Evolutionary conservation across 35 echinoderm and acorn worm species (phyloP), one percentile per base, ranked within the genome.

Genomic region (Lytechinus pictus): DNA sequence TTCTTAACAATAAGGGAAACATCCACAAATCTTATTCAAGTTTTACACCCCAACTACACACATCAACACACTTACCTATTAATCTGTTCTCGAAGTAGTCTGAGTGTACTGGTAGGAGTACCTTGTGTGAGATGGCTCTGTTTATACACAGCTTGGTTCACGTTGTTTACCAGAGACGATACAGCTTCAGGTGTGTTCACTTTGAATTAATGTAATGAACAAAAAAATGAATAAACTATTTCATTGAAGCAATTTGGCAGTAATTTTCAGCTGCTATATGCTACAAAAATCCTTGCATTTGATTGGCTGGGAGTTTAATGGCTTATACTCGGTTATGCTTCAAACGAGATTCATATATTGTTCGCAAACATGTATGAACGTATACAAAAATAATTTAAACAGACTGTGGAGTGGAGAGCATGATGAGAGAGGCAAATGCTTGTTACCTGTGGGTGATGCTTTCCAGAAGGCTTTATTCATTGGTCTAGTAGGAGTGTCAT

Each of bases 101-200:
- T 54, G 6, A 97, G 95, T 19, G 95, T 94, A 89, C 97, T 97
- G 91, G 96, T 87, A 44, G 98, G 98, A 72, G 98, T 97, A 52
- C 98, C 98, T 94, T 99, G 98, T 0, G 91, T 89, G 12, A 99
- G 94, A 0, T 95, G 96, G 27, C 96, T 90, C 28, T 93, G 94
- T 61, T 61, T 97, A 86, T 97, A 52, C 1, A 96, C 98, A 5
- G 58, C 94, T 94, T 96, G 95, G 55, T 95, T 94, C 10, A 99
- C 95, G 53, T 94, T 94, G 10, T 97, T 92, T 71, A 96, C 95
- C 21, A 99, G 91, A 51, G 89, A 66, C 54, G 98, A 94, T 44
- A 97, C 96, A 54, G 97, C 97, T 57, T 97, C 97, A 92, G 98
- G 98, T 60, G 98, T 99, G 89, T 97, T 94, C 89, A 95, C 97